phyloP scores from a whole-genome alignment of 2,797 vertebrate genomes.

The Hipposideros larvatus region DNA sequence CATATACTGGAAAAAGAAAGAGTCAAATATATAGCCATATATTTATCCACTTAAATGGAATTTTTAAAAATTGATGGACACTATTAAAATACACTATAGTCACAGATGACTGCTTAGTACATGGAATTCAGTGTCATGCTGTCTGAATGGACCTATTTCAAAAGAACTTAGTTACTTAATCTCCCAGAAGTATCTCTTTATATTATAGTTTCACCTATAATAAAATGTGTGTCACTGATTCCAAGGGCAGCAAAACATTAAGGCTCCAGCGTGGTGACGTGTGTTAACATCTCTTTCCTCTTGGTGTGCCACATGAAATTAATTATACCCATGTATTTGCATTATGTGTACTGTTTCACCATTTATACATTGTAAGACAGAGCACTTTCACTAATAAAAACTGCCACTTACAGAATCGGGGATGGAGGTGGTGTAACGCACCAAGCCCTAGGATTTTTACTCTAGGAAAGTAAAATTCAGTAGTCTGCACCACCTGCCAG shows the following conservation, averaged over 20 bases:
- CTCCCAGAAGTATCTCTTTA: slow-evolving; percentile 58
- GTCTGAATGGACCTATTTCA: slow-evolving; percentile 35
- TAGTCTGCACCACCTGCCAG: neutral
- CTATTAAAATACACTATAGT: slow-evolving; percentile 23
- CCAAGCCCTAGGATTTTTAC: slow-evolving; percentile 51
- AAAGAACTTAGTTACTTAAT: slow-evolving; percentile 45
- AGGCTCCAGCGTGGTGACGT: slow-evolving; percentile 12
- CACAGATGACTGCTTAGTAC: neutral
- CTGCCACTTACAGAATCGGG: slow-evolving; percentile 47
- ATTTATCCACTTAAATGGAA: slow-evolving; percentile 14
- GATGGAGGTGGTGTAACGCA: neutral
- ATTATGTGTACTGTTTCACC: slow-evolving; percentile 51
- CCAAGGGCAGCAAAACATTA: slow-evolving; percentile 37
- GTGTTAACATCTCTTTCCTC: slow-evolving; percentile 47
- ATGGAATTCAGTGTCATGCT: neutral
- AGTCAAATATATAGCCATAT: neutral
- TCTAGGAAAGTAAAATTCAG: slow-evolving; percentile 25
- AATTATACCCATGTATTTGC: slow-evolving; percentile 48
- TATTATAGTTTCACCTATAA: slow-evolving; percentile 45
- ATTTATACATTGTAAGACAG: slow-evolving; percentile 37
- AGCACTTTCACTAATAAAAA: slow-evolving; percentile 73
- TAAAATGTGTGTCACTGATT: slow-evolving; percentile 26
- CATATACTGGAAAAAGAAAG: slow-evolving; percentile 14
- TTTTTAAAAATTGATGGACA: neutral
- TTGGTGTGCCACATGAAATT: slow-evolving; percentile 60